A percentile compares a stretch with the other conserved stretches of the same genome.
phyloP scores from a whole-genome alignment of 2,888 invertebrate species.

The Fissipunctia ypsillon region DNA sequence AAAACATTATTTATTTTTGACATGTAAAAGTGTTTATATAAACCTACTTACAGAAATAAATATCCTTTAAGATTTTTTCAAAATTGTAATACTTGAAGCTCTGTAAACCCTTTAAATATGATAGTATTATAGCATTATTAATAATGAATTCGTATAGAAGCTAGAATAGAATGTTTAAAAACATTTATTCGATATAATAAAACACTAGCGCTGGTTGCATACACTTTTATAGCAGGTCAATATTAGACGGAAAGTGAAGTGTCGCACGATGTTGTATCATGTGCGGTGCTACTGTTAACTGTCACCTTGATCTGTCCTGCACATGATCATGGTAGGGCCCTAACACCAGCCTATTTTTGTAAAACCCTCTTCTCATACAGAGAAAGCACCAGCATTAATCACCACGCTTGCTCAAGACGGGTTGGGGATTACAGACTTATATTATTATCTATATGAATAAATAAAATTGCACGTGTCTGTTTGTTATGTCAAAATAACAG shows the following conservation, averaged over 20 bases:
- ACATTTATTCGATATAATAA: not conserved
- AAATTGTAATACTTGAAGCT: conserved; percentile 29
- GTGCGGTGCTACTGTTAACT: not conserved
- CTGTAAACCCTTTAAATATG: conserved; percentile 2
- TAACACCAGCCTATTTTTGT: no score
- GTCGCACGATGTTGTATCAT: not conserved
- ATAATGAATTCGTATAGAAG: conserved; percentile 36
- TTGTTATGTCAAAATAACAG: no score
- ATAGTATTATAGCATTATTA: not conserved
- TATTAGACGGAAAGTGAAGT: not conserved
- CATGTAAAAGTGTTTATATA: not conserved
- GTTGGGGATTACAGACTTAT: no score
- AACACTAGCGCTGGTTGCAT: no score
- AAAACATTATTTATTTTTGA: no score
- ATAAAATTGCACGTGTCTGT: no score
- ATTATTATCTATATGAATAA: no score
- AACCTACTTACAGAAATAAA: not conserved
- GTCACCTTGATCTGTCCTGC: not conserved
- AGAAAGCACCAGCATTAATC: no score
- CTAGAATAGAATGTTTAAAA: not conserved
- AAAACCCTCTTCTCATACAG: no score
- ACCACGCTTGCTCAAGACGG: no score
- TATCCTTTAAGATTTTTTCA: not conserved
- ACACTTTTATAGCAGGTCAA: not conserved
- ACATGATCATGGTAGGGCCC: not conserved